These are phyloP conservation scores for Abscondita cerata DNA, from an alignment of 2,888 invertebrate genomes.

Conservation along the genomic window DNA sequence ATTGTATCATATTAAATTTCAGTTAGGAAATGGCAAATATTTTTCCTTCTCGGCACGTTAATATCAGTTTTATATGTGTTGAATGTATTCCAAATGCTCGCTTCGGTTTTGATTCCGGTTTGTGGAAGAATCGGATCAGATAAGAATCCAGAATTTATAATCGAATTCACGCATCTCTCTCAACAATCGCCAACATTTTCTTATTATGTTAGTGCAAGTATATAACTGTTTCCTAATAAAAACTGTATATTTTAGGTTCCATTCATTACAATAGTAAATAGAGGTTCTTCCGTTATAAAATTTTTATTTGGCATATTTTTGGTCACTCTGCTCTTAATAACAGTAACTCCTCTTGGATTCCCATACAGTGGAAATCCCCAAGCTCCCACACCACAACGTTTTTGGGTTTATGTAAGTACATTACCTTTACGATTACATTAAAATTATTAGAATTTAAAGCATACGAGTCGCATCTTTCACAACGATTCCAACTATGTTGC, in stretches of 20 bases:
- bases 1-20: no score
- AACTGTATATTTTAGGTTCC: conserved; percentile 44
- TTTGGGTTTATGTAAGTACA: conserved; percentile 55
- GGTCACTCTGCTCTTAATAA: conserved; percentile 56
- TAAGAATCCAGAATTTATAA: conserved; percentile 60
- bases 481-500: conserved; percentile 45
- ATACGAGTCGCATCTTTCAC: conserved; percentile 49
- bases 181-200: conserved; percentile 56
- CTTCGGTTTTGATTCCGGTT: conserved; percentile 50
- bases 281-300: conserved; percentile 43
- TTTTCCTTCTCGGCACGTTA: conserved; percentile 35
- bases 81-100: conserved; percentile 24
- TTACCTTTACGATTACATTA: conserved; percentile 5
- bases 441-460: conserved; percentile 43
- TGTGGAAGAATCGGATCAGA: conserved; percentile 59
- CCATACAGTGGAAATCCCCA: conserved; percentile 70
- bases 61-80: conserved; percentile 35
- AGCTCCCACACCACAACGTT: conserved; percentile 72
- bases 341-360: conserved; percentile 71
- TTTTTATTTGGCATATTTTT: conserved; percentile 44
- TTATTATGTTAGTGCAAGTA: conserved; percentile 51
- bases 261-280: conserved; percentile 45
- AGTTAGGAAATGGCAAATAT: conserved; percentile 39
- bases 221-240: not conserved
- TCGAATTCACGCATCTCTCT: conserved; percentile 53